Evolutionary conservation across 2,797 vertebrate genomes (phyloP), one percentile per base, ranked within the genome.

Genomic region (Lemur catta): DNA sequence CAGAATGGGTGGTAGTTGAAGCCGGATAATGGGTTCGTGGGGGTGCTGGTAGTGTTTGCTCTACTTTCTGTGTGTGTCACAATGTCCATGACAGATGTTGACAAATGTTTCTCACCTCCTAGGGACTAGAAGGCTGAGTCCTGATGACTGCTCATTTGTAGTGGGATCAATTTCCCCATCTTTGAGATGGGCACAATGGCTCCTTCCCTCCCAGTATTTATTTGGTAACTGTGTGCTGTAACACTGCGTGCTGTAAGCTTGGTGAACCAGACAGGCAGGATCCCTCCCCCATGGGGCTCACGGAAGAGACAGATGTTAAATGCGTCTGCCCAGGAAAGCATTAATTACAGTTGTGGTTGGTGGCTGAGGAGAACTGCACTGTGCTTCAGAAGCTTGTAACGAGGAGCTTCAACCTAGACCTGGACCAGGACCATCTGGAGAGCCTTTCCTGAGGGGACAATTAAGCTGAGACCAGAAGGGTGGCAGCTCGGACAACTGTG

Each of bases 21-120:
- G 72, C 24, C 5, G 4, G 71, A 61, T 0, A 1, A 12, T 8
- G 14, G 50, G 41, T 7, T 2, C 1, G 0, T 46, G n/a, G 33
- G 1, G 24, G 13, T 71, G 4, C 59, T 52, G 30, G 48, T 22
- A 14, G 35, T 24, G 18, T 71, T 50, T 4, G 1, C 28, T 35
- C 6, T 69, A 26, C 86, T 85, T n/a, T 30, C 35, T 57, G 65
- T 50, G 3, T 59, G 7, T 41, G 41, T 72, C 76, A 67, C 69
- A 59, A 57, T 46, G 75, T 9, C 13, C 55, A 2, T 59, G 22
- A 48, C 35, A 90, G 59, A 71, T 61, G 14, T 26, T 52, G 71
- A 52, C 55, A 50, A 43, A 41, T 6, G 8, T n/a, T 28, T 20
- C n/a, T 13, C 50, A 75, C 50, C 26, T 26, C 15, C 52, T 50